Percentiles rank a stretch among this genome's conserved stretches.
phyloP scores from a whole-genome alignment of 2,113 vertebrate species.

The Engraulis encrasicolus region DNA sequence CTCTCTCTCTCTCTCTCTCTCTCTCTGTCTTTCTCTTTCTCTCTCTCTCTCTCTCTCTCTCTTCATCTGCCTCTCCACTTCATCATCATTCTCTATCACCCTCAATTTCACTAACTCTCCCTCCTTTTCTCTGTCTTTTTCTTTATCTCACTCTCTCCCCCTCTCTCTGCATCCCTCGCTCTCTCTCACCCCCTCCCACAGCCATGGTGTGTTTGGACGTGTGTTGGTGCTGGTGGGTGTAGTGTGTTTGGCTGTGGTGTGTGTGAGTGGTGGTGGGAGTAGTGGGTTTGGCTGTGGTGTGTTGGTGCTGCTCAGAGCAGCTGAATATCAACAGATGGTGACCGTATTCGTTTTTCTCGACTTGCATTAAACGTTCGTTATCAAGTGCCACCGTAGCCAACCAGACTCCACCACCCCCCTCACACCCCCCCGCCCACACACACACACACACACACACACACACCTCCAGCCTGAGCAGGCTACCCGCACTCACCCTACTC shows the following conservation, averaged over 20 bases:
- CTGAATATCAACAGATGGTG: conserved; percentile 81
- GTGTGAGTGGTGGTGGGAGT: too few relatives aligned
- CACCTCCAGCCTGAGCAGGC: conserved; percentile 26
- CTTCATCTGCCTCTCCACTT: too few relatives aligned
- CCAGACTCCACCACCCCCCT: conserved; percentile 62
- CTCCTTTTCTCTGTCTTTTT: conserved; percentile 21
- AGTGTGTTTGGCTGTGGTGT: conserved; percentile 34
- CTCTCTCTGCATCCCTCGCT: conserved; percentile 14
- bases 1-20: not conserved
- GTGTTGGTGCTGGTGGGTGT: too few relatives aligned
- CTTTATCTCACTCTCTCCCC: conserved; percentile 21
- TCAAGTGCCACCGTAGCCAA: conserved; percentile 78
- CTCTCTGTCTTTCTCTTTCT: conserved; percentile 28
- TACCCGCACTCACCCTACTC: too few relatives aligned
- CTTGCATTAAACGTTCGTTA: conserved; percentile 83
- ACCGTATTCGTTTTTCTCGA: conserved; percentile 81
- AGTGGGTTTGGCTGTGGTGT: conserved; percentile 33
- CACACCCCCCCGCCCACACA: conserved; percentile 34
- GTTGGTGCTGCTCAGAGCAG: conserved; percentile 70
- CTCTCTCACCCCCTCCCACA: conserved; percentile 43
- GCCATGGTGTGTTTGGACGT: conserved; percentile 52
- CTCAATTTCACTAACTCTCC: not conserved
- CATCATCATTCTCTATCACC: conserved; percentile 20
- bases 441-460: too few relatives aligned
- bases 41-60: conserved; percentile 25